phyloP scores from a whole-genome alignment of 1,140 invertebrate species.

The Apis mellifera region DNA sequence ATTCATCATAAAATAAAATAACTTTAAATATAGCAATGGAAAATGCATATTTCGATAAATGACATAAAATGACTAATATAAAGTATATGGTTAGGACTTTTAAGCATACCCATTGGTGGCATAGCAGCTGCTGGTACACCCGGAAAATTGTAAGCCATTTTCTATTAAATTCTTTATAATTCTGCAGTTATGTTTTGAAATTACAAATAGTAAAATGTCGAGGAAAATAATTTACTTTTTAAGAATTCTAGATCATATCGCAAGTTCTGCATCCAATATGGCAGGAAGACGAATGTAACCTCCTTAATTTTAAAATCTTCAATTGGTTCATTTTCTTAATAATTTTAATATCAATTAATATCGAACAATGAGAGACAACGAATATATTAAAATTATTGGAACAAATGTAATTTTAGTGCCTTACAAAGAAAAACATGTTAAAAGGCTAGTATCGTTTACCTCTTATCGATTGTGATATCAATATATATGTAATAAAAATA shows the following conservation, averaged over 20 bases:
- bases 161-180: slow-evolving; percentile 25
- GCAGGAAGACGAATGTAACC: slow-evolving; percentile 42
- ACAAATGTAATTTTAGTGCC: slow-evolving; percentile 86
- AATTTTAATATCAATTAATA: background rate
- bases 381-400: slow-evolving; percentile 83
- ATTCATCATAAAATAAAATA: background rate
- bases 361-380: slow-evolving; percentile 83
- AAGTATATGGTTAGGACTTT: slow-evolving; percentile 15
- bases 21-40: background rate
- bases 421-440: slow-evolving; percentile 86
- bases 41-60: background rate
- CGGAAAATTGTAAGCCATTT: slow-evolving; percentile 81
- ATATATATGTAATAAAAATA: slow-evolving; percentile 5
- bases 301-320: background rate
- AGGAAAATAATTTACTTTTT: slow-evolving; percentile 25
- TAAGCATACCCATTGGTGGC: slow-evolving; percentile 75
- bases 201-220: slow-evolving; percentile 4
- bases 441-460: slow-evolving; percentile 81
- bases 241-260: slow-evolving; percentile 17
- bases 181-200: background rate
- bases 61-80: background rate
- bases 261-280: slow-evolving; percentile 50
- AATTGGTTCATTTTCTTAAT: background rate
- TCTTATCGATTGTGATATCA: slow-evolving; percentile 27
- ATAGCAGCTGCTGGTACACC: slow-evolving; percentile 78